Conservation (phyloP, 35 echinoderm and acorn worm genomes). For the Heliocidaris erythrogramma region DNA sequence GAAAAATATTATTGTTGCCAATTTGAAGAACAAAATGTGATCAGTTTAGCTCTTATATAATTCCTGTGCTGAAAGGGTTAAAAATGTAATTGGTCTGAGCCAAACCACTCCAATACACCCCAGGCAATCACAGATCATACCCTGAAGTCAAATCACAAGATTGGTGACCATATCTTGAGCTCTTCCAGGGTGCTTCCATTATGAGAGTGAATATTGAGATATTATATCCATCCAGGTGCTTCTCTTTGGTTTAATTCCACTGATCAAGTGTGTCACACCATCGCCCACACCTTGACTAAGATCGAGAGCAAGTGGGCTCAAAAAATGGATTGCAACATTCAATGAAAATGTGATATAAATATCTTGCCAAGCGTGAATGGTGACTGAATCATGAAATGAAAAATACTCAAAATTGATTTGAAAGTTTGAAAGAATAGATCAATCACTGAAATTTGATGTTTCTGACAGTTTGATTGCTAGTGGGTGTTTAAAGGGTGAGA, state of each 20-base stretch:
- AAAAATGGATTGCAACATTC: neutral
- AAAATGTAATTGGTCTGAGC: neutral
- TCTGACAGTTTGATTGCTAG: too few relatives aligned
- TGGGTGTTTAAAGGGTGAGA: too few relatives aligned
- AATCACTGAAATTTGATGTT: too few relatives aligned
- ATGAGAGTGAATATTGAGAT: slow-evolving; percentile 18
- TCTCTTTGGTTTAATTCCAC: neutral
- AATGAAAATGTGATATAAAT: neutral
- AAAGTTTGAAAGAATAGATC: too few relatives aligned
- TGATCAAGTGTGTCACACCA: neutral
- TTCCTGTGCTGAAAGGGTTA: too few relatives aligned
- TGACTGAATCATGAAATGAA: too few relatives aligned
- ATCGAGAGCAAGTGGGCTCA: neutral
- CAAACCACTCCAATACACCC: neutral
- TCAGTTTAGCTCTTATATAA: too few relatives aligned
- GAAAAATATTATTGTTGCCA: too few relatives aligned
- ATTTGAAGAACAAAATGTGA: too few relatives aligned
- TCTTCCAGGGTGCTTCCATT: neutral
- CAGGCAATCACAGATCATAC: neutral
- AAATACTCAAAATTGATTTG: too few relatives aligned
- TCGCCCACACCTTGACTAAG: neutral
- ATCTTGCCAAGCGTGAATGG: neutral
- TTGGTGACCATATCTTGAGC: slow-evolving; percentile 8
- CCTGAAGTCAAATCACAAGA: neutral
- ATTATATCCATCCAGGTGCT: neutral